Evolutionary conservation across 2,888 invertebrate genomes (phyloP).

Genomic region (Oscheius sp.): DNA sequence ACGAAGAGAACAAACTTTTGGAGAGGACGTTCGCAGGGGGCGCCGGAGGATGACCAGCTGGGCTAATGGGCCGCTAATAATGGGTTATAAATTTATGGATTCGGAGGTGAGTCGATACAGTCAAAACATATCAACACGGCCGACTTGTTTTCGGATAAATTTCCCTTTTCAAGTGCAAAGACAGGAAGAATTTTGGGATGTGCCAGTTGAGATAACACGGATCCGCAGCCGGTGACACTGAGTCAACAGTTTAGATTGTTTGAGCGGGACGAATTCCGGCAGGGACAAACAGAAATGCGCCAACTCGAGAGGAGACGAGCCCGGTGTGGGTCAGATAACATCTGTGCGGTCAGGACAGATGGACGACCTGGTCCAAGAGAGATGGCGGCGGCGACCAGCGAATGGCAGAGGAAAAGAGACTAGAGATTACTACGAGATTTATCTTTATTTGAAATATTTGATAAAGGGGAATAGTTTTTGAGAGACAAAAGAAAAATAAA

Average conservation of each 20-base stretch:
- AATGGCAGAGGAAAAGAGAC: too few species aligned
- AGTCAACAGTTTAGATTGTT: slow-evolving; percentile 27
- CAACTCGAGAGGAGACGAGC: background rate
- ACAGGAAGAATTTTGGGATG: background rate
- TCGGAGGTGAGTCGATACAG: too few species aligned
- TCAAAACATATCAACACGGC: background rate
- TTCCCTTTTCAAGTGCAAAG: background rate
- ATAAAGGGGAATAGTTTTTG: too few species aligned
- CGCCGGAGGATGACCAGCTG: too few species aligned
- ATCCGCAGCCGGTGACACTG: slow-evolving; percentile 30
- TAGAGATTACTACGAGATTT: too few species aligned
- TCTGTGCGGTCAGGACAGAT: slow-evolving; percentile 22
- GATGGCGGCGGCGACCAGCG: too few species aligned
- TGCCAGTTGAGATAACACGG: slow-evolving; percentile 28
- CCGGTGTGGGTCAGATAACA: slow-evolving; percentile 22
- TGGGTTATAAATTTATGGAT: too few species aligned
- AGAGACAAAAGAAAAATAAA: too few species aligned
- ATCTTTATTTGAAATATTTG: too few species aligned
- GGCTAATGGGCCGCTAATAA: too few species aligned
- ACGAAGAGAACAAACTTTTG: background rate
- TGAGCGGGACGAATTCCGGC: slow-evolving; percentile 22
- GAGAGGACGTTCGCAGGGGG: too few species aligned
- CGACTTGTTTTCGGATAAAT: background rate
- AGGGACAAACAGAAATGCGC: background rate
- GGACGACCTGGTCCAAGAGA: background rate